phyloP scores from a whole-genome alignment of 2,888 invertebrate species.

The Phymatocera aterrima region DNA sequence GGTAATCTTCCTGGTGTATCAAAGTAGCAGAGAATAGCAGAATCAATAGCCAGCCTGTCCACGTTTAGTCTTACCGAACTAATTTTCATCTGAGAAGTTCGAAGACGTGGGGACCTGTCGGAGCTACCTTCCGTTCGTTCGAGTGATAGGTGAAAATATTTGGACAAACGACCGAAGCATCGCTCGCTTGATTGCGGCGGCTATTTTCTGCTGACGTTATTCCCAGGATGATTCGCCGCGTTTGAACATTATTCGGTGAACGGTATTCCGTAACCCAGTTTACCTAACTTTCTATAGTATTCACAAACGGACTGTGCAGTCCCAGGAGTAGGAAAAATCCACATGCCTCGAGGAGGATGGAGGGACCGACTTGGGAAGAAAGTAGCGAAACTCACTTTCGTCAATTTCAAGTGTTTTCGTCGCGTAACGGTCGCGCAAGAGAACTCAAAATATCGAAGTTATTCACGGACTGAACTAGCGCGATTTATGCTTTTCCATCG shows the following conservation, averaged over 20 bases:
- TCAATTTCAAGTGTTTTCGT: background rate
- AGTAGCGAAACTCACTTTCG: conserved; percentile 4
- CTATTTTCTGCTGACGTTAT: too few species aligned
- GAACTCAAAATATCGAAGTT: background rate
- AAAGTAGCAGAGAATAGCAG: too few species aligned
- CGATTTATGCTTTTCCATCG: background rate
- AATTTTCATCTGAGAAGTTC: too few species aligned
- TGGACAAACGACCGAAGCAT: too few species aligned
- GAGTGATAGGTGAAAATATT: too few species aligned
- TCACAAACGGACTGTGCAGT: background rate
- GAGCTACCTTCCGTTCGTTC: too few species aligned
- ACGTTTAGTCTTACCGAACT: too few species aligned
- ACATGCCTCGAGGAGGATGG: background rate
- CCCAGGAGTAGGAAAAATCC: background rate
- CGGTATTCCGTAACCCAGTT: background rate
- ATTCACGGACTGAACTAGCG: background rate
- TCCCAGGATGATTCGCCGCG: background rate
- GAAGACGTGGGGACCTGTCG: too few species aligned
- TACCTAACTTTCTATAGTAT: background rate
- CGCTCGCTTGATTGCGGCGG: too few species aligned
- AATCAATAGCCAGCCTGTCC: too few species aligned
- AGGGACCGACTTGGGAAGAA: background rate
- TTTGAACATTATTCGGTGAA: background rate
- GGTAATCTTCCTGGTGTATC: too few species aligned
- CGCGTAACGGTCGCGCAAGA: background rate